Evolutionary conservation across 2,888 invertebrate species (phyloP), one percentile per base, ranked within the genome.

Genomic region (Poecilobothrus nobilitatus): DNA sequence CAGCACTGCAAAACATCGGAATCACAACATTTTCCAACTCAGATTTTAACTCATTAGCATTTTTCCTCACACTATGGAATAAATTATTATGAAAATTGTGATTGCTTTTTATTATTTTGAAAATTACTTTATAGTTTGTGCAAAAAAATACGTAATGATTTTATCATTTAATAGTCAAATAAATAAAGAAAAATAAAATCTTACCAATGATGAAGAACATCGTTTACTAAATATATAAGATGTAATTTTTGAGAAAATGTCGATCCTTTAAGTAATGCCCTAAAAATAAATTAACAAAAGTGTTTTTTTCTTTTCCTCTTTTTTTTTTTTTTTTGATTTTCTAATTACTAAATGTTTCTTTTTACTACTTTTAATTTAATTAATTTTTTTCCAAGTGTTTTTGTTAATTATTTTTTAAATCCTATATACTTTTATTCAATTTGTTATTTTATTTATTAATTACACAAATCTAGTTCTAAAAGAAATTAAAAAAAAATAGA

Each of bases 211-310:
- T 98, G 97, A 68, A 99, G 86, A 72, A 99, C 92, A 87, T 99
- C 98, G 85, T 99, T 99, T 77, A 99, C 93, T 78, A 99, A 87
- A 85, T 99, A 99, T 81, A 99, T 95, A 81, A 99, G 90, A 85
- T 99, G 98, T 70, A 99, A 88, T 82, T 96, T 92, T 83, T 94
- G 91, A 74, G 90, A 89, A 85, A 98, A 98, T 66, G 89, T 86
- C 68, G 91, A 88, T 63, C 87, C 87, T 66, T 83, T 81, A 78
- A 85, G 83, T 70, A 87, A 87, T 77, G 87, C 86, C 81, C 82
- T 82, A 81, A 79, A 82, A 81, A 79, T 80, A 82, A 81, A 81
- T 81, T 76, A 80, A 81, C 77, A 78, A 80, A 80, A 77, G 74
- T 80, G 78, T 77, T 80, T 78, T 79, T 73, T 73, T 76, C 73